Percentiles rank a stretch among this genome's conserved stretches.
These are phyloP conservation scores for Telmatochromis sp. DNA, from an alignment of 2,113 vertebrate genomes.

Conservation along the genomic window DNA sequence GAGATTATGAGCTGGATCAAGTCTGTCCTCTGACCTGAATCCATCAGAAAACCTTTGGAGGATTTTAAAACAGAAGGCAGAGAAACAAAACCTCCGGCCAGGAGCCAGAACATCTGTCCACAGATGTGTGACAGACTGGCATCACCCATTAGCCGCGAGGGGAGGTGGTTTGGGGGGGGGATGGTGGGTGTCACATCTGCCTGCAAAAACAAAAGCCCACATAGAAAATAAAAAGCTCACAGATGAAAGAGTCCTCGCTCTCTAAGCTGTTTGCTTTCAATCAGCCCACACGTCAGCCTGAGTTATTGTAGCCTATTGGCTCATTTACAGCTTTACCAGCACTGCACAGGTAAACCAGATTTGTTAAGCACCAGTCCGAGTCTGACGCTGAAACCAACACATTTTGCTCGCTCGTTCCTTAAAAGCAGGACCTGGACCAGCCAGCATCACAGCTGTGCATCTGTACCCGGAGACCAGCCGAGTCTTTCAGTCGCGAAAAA, in stretches of 20 bases:
- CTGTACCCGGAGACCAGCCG: not conserved
- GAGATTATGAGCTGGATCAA: not conserved
- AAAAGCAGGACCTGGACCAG: not conserved
- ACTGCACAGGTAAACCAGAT: not conserved
- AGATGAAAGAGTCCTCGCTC: not conserved
- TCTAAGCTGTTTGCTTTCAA: not conserved
- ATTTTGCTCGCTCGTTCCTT: not conserved
- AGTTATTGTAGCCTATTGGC: not conserved
- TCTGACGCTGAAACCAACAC: fast-evolving
- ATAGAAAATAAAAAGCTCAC: not conserved
- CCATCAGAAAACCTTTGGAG: not conserved
- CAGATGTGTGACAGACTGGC: not conserved
- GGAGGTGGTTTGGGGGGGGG: not conserved
- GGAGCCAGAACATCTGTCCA: not conserved
- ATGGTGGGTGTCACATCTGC: fast-evolving
- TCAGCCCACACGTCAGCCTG: not conserved
- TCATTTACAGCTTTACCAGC: not conserved
- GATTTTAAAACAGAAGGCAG: not conserved
- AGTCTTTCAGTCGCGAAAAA: not conserved
- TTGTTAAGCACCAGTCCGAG: fast-evolving
- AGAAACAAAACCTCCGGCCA: not conserved
- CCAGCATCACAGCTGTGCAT: not conserved
- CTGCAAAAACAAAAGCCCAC: not conserved
- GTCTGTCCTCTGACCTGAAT: not conserved
- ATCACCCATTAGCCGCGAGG: not conserved